Conservation (phyloP, 2,797 vertebrate genomes). For the Caiman crocodilus region DNA sequence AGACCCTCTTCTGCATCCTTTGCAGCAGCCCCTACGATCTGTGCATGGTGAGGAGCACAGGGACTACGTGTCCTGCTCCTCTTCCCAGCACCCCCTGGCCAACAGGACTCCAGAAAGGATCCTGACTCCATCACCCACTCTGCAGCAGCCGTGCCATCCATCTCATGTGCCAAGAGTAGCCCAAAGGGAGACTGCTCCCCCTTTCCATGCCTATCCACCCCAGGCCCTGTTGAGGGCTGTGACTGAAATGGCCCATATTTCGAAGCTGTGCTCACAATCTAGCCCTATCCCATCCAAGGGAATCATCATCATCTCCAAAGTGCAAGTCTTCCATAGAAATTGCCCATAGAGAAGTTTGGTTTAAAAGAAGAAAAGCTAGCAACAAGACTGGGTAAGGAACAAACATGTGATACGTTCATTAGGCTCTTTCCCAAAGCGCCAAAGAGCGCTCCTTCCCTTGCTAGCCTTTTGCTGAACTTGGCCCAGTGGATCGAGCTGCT, state of each 20-base stretch:
- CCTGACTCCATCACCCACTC: neutral
- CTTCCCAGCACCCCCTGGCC: neutral
- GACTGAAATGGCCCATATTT: neutral
- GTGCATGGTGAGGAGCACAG: neutral
- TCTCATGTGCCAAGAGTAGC: neutral
- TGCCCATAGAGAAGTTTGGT: neutral
- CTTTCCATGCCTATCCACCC: neutral
- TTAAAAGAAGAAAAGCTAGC: neutral
- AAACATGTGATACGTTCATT: neutral
- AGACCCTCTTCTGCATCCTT: neutral
- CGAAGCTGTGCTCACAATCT: no score
- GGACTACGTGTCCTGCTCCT: neutral
- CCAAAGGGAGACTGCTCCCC: neutral
- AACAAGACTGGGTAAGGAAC: neutral
- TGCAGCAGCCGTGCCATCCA: neutral
- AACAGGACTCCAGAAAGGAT: neutral
- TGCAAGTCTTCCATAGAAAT: neutral
- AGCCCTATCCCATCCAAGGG: neutral
- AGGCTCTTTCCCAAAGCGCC: neutral
- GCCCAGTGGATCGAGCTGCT: fast-evolving
- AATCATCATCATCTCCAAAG: neutral
- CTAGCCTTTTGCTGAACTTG: neutral
- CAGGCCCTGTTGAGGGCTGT: neutral
- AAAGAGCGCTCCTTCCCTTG: neutral
- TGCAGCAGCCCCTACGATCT: neutral